phyloP scores from a whole-genome alignment of 1,140 invertebrate genomes.

The Zeugodacus cucurbitae region DNA sequence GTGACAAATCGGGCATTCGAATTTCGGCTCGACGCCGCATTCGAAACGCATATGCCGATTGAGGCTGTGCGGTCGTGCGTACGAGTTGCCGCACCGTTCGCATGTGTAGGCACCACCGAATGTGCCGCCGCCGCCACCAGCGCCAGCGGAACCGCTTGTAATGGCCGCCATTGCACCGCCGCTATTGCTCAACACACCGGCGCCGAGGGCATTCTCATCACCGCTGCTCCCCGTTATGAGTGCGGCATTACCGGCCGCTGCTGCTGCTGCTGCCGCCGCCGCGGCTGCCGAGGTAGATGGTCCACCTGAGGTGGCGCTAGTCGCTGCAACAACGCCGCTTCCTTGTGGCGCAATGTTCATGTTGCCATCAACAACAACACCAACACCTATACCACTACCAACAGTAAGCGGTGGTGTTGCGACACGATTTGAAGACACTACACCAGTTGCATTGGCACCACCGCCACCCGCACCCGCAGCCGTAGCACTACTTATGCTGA shows the following conservation, averaged over 20 bases:
- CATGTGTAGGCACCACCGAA: constrained; percentile 65
- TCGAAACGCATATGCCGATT: constrained; percentile 75
- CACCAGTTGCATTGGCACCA: background rate
- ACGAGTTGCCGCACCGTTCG: constrained; percentile 70
- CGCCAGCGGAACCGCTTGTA: constrained; percentile 42
- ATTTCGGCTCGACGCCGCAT: constrained; percentile 72
- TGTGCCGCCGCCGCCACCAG: constrained; percentile 41
- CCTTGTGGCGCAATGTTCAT: background rate
- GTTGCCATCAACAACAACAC: background rate
- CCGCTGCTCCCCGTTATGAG: constrained; percentile 3
- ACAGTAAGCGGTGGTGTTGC: background rate
- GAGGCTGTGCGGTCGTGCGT: constrained; percentile 71
- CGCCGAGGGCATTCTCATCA: background rate
- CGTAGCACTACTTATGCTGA: constrained; percentile 47
- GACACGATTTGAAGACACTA: constrained; percentile 41
- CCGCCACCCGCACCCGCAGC: background rate
- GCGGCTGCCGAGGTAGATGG: constrained; percentile 43
- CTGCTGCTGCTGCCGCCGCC: constrained; percentile 27
- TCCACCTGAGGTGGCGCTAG: constrained; percentile 16
- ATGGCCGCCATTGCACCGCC: constrained; percentile 14
- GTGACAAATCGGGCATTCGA: constrained; percentile 71
- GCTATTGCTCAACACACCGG: background rate
- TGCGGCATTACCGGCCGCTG: constrained; percentile 42
- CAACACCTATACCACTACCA: background rate
- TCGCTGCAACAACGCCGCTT: constrained; percentile 43